Evolutionary conservation across 2,113 vertebrate species (phyloP).

Genomic region (Dendrocopos noguchii): DNA sequence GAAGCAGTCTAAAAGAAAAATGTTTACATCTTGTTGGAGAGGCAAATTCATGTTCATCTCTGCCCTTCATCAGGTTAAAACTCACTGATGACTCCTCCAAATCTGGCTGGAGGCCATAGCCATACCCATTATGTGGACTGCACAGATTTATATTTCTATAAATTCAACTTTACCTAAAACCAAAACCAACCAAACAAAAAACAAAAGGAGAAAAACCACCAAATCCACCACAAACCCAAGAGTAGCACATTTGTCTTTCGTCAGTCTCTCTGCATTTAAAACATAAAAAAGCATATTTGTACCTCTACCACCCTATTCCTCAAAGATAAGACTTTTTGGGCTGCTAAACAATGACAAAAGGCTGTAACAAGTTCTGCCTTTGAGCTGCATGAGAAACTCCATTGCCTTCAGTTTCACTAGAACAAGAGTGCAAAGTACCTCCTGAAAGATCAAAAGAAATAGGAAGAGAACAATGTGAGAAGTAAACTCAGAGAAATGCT

Average conservation of each 20-base stretch:
- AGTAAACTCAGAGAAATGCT: slow-evolving; percentile 4
- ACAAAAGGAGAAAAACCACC: neutral
- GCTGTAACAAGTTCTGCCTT: neutral
- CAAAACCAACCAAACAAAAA: neutral
- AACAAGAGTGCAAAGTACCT: neutral
- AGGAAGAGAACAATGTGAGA: neutral
- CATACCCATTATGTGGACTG: neutral
- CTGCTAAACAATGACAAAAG: neutral
- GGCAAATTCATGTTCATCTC: neutral
- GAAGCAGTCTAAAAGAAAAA: neutral
- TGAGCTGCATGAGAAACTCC: neutral
- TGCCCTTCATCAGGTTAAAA: neutral
- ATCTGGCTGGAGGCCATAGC: neutral
- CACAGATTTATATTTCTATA: neutral
- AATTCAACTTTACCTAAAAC: neutral
- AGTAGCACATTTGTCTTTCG: neutral
- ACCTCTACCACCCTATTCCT: rapidly evolving
- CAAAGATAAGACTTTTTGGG: neutral
- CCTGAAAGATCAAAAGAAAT: neutral
- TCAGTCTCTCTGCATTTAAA: neutral
- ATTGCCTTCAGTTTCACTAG: neutral
- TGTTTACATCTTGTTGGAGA: neutral
- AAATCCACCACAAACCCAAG: neutral
- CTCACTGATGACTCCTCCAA: neutral
- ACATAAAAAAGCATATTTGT: neutral